These are phyloP conservation scores for Amphipyra berbera DNA, from an alignment of 2,888 invertebrate species.

Conservation along the genomic window DNA sequence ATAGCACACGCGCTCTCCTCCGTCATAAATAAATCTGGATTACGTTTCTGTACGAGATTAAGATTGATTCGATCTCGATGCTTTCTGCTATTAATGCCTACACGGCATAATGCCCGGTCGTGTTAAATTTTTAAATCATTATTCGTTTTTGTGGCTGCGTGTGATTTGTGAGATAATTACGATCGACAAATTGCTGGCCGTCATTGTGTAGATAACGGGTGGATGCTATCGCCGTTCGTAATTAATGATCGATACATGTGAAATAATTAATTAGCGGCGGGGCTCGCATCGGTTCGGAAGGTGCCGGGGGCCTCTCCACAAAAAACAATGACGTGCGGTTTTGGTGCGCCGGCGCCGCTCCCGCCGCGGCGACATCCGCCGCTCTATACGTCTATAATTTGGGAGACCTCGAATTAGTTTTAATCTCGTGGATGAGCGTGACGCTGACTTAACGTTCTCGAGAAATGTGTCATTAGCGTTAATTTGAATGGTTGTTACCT, in stretches of 20 bases:
- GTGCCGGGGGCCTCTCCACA: slow-evolving; percentile 82
- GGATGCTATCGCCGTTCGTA: slow-evolving; percentile 80
- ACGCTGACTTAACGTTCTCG: slow-evolving; percentile 80
- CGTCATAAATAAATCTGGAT: slow-evolving; percentile 90
- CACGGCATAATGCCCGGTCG: slow-evolving; percentile 80
- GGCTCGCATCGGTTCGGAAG: slow-evolving; percentile 78
- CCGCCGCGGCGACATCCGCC: slow-evolving; percentile 85
- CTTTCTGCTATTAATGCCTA: slow-evolving; percentile 87
- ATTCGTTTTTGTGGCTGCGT: slow-evolving; percentile 81
- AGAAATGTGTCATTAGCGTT: slow-evolving; percentile 88
- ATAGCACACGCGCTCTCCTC: slow-evolving; percentile 88
- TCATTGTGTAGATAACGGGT: slow-evolving; percentile 86
- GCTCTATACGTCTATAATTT: slow-evolving; percentile 86
- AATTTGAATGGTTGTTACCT: slow-evolving; percentile 83
- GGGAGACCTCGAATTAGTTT: slow-evolving; percentile 88
- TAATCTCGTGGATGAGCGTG: slow-evolving; percentile 87
- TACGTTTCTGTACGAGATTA: slow-evolving; percentile 89
- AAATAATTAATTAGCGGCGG: slow-evolving; percentile 89
- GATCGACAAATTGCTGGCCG: slow-evolving; percentile 87
- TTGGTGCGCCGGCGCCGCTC: slow-evolving; percentile 84
- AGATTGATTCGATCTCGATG: slow-evolving; percentile 89
- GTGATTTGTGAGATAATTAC: slow-evolving; percentile 87
- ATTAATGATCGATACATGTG: slow-evolving; percentile 90
- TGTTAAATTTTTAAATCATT: slow-evolving; percentile 87
- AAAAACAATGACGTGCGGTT: slow-evolving; percentile 90